Percentiles rank a stretch among this genome's conserved stretches.
These are phyloP conservation scores for Amiota minor DNA, from an alignment of 2,888 invertebrate genomes.

Conservation along the genomic window DNA sequence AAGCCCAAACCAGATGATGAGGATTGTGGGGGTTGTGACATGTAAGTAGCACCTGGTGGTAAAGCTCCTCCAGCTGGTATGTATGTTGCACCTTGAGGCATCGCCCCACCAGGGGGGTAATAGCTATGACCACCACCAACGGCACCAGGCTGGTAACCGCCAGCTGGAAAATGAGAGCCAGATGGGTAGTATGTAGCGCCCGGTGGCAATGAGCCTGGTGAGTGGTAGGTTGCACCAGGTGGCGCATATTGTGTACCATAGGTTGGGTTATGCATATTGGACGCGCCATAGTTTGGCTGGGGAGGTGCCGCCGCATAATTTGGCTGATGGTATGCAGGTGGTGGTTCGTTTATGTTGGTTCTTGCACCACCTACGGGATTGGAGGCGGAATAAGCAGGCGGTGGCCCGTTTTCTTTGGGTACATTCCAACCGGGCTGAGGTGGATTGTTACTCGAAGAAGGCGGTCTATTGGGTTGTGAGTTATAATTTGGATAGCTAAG, in stretches of 20 bases:
- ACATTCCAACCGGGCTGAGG: conserved; percentile 71
- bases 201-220: conserved; percentile 48
- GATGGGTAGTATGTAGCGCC: conserved; percentile 55
- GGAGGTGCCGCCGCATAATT: conserved; percentile 61
- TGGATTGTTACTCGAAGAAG: conserved; percentile 37
- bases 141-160: conserved; percentile 49
- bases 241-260: conserved; percentile 60
- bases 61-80: conserved; percentile 57
- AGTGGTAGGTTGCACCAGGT: conserved; percentile 55
- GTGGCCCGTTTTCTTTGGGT: conserved; percentile 69
- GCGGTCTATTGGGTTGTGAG: conserved; percentile 70
- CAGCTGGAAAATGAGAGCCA: conserved; percentile 46
- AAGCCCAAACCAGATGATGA: conserved; percentile 72
- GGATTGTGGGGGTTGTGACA: conserved; percentile 64
- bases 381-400: conserved; percentile 68
- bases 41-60: conserved; percentile 64
- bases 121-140: conserved; percentile 43
- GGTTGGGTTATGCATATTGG: conserved; percentile 60
- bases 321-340: conserved; percentile 68
- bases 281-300: conserved; percentile 44
- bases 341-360: conserved; percentile 67
- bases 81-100: conserved; percentile 64
- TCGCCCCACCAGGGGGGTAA: conserved; percentile 53
- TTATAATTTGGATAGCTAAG: conserved; percentile 71
- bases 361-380: conserved; percentile 68